phyloP scores from a whole-genome alignment of 2,888 invertebrate species.

The Diarsia brunnea region DNA sequence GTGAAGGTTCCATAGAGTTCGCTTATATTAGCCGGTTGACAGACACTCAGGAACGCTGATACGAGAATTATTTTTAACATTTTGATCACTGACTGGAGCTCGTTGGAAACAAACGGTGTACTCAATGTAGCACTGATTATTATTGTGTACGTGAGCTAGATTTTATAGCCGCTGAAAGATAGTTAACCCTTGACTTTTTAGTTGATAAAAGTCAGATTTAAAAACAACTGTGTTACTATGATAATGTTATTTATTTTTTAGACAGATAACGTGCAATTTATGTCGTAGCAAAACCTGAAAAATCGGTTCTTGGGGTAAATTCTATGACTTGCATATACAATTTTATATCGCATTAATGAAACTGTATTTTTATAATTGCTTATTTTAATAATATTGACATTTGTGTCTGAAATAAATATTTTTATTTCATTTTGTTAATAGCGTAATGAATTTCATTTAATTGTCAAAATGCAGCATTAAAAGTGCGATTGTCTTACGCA shows the following conservation, averaged over 20 bases:
- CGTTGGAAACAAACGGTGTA: not conserved
- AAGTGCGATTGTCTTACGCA: not conserved
- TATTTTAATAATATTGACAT: too few relatives aligned
- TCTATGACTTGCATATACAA: not conserved
- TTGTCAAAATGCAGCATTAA: not conserved
- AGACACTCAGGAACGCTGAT: not conserved
- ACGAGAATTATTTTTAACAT: slow-evolving; percentile 26
- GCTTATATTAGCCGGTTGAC: slow-evolving; percentile 12
- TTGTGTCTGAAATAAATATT: too few relatives aligned
- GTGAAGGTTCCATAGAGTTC: slow-evolving; percentile 34
- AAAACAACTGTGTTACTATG: not conserved
- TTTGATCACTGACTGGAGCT: not conserved
- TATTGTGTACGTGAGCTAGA: not conserved
- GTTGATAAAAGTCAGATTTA: slow-evolving; percentile 6
- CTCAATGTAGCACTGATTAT: not conserved
- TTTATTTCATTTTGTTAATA: not conserved
- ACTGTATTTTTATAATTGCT: not conserved
- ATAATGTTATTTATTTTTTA: not conserved
- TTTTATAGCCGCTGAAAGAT: not conserved
- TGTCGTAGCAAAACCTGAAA: not conserved
- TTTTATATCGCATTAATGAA: not conserved
- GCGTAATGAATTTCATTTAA: not conserved
- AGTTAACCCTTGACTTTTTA: slow-evolving; percentile 7
- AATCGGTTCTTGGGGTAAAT: not conserved
- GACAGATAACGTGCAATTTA: not conserved